A percentile compares a stretch with the other conserved stretches of the same genome.
phyloP scores from a whole-genome alignment of 1,140 invertebrate species.

The Physella acuta region DNA sequence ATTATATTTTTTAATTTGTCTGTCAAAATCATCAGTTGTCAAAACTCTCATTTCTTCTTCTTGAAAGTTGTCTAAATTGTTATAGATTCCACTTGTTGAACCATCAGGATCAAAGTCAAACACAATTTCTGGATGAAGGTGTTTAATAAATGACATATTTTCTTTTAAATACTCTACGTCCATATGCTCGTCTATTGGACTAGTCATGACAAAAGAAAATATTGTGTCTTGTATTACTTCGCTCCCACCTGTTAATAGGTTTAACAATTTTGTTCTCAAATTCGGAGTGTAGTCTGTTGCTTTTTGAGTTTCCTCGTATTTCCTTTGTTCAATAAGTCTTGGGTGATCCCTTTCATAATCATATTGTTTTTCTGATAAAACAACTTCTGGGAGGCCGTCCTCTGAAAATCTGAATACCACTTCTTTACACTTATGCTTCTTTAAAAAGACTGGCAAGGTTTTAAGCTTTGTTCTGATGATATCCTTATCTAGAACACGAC shows the following conservation, averaged over 20 bases:
- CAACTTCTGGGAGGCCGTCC: conserved; percentile 21
- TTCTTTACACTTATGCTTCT: conserved; percentile 1
- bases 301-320: conserved; percentile 2
- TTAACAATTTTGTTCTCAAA: conserved; percentile 31
- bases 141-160: conserved; percentile 31
- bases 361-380: conserved; percentile 5
- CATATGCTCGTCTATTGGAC: conserved; percentile 27
- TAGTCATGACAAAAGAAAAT: conserved; percentile 30
- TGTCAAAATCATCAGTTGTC: conserved; percentile 37
- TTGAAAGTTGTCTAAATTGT: conserved; percentile 28
- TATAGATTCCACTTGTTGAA: conserved; percentile 31
- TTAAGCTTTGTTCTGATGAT: conserved; percentile 24
- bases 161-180: conserved; percentile 21
- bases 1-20: conserved; percentile 13
- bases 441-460: conserved; percentile 4
- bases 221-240: conserved; percentile 27
- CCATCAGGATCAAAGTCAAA: conserved; percentile 38
- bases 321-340: neutral
- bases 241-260: conserved; percentile 30
- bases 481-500: conserved; percentile 22
- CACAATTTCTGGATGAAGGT: conserved; percentile 32
- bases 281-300: conserved; percentile 3
- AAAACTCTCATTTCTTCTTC: conserved; percentile 33
- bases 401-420: conserved; percentile 23
- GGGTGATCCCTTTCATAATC: conserved; percentile 11